A percentile compares a stretch with the other conserved stretches of the same genome.
phyloP scores from a whole-genome alignment of 2,888 invertebrate species.

The Netelia inedita region DNA sequence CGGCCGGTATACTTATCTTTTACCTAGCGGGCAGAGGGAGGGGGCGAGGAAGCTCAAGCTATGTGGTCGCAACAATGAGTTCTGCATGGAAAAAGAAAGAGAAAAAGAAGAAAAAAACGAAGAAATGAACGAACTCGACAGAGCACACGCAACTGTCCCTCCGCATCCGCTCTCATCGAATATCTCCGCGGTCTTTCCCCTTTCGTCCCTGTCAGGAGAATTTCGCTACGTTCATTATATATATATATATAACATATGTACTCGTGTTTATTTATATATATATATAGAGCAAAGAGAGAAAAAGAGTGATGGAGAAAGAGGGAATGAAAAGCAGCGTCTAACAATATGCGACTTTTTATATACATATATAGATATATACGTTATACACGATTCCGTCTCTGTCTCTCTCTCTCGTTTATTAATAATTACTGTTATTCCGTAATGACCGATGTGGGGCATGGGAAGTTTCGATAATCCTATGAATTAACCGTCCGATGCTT shows the following conservation, averaged over 20 bases:
- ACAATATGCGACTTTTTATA: constrained; percentile 59
- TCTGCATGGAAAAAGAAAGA: constrained; percentile 60
- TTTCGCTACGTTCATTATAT: constrained; percentile 34
- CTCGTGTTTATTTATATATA: constrained; percentile 1
- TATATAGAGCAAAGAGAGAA: constrained; percentile 47
- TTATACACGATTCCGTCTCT: constrained; percentile 39
- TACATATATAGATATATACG: constrained; percentile 20
- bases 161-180: constrained; percentile 85
- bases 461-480: constrained; percentile 85
- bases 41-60: constrained; percentile 54
- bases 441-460: constrained; percentile 84
- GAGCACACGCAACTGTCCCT: constrained; percentile 83
- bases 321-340: constrained; percentile 60
- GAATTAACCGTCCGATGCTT: constrained; percentile 82
- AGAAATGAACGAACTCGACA: constrained; percentile 43
- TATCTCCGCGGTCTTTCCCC: constrained; percentile 72
- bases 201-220: constrained; percentile 65
- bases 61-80: constrained; percentile 65
- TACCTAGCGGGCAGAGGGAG: constrained; percentile 40
- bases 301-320: constrained; percentile 61
- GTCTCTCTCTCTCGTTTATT: constrained; percentile 78
- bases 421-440: constrained; percentile 85
- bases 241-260: constrained; percentile 16
- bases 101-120: constrained; percentile 29
- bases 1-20: constrained; percentile 80